phyloP scores from a whole-genome alignment of 1,140 invertebrate genomes.

The Phymastichus coffea region DNA sequence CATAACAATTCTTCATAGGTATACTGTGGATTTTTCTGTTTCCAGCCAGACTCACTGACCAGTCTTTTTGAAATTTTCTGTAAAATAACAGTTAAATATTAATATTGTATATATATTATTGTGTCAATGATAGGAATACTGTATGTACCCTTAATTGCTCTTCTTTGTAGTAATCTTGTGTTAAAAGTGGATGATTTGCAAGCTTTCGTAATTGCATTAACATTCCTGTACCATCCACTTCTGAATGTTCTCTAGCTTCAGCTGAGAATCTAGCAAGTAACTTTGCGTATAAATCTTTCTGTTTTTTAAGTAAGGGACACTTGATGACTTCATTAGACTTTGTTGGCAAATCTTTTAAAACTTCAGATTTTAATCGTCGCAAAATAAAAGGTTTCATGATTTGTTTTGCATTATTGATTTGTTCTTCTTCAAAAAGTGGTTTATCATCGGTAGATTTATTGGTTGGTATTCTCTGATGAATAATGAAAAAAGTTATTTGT shows the following conservation, averaged over 20 bases:
- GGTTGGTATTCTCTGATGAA: constrained; percentile 46
- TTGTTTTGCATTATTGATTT: constrained; percentile 87
- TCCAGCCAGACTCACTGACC: constrained; percentile 70
- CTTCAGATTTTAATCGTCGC: constrained; percentile 83
- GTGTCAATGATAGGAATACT: too few relatives aligned
- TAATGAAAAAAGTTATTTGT: constrained; percentile 1
- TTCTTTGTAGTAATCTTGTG: constrained; percentile 79
- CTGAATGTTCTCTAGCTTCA: constrained; percentile 60
- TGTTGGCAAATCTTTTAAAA: constrained; percentile 77
- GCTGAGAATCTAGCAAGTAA: constrained; percentile 73
- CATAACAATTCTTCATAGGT: constrained; percentile 84
- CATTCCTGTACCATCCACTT: constrained; percentile 71
- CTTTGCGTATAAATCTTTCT: constrained; percentile 73
- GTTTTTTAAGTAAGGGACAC: constrained; percentile 68
- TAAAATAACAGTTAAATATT: background rate
- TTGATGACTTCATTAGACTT: constrained; percentile 72
- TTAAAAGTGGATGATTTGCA: constrained; percentile 81
- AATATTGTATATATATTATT: background rate
- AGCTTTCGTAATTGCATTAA: constrained; percentile 88
- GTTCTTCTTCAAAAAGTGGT: constrained; percentile 81
- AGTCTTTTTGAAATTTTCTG: constrained; percentile 73
- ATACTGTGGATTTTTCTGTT: constrained; percentile 78
- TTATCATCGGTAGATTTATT: constrained; percentile 59
- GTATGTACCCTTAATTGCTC: constrained; percentile 59
- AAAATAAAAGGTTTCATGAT: constrained; percentile 97